phyloP scores from a whole-genome alignment of 1,140 invertebrate species.

The Venustaconcha ellipsiformis region DNA sequence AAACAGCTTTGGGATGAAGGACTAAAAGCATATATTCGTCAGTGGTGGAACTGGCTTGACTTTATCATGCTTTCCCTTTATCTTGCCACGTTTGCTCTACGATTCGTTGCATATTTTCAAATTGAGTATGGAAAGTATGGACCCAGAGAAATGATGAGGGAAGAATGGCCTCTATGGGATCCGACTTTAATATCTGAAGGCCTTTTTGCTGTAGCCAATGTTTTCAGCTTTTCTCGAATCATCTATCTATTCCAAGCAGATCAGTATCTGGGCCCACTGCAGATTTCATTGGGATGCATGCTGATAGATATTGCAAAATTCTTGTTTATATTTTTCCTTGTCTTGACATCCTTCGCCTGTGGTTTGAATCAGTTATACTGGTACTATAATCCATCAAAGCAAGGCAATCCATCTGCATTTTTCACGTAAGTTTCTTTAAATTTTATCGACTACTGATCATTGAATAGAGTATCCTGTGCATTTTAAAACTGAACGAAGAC shows the following conservation, averaged over 20 bases:
- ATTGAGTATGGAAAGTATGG: constrained; percentile 62
- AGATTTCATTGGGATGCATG: constrained; percentile 74
- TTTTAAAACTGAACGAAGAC: too few species aligned
- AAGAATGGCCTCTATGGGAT: constrained; percentile 64
- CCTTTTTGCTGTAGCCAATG: constrained; percentile 68
- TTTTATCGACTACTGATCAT: too few species aligned
- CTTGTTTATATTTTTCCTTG: constrained; percentile 72
- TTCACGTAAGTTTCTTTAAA: constrained; percentile 54
- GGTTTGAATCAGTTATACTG: constrained; percentile 72
- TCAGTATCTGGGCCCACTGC: constrained; percentile 70
- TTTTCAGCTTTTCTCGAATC: constrained; percentile 69
- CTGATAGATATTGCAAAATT: constrained; percentile 73
- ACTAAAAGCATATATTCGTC: constrained; percentile 88
- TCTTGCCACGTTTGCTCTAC: constrained; percentile 69
- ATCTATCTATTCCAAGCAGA: constrained; percentile 71
- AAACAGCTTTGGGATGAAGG: constrained; percentile 89
- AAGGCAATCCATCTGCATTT: constrained; percentile 47
- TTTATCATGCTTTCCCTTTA: constrained; percentile 81
- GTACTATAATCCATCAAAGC: constrained; percentile 52
- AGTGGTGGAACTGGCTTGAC: constrained; percentile 98
- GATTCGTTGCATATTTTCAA: constrained; percentile 62
- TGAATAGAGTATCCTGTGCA: too few species aligned
- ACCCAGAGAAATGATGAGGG: constrained; percentile 48
- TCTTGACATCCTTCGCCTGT: constrained; percentile 71
- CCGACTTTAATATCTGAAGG: constrained; percentile 67